These are phyloP conservation scores for Catagonus wagneri DNA, from an alignment of 2,113 vertebrate species.

Conservation along the genomic window DNA sequence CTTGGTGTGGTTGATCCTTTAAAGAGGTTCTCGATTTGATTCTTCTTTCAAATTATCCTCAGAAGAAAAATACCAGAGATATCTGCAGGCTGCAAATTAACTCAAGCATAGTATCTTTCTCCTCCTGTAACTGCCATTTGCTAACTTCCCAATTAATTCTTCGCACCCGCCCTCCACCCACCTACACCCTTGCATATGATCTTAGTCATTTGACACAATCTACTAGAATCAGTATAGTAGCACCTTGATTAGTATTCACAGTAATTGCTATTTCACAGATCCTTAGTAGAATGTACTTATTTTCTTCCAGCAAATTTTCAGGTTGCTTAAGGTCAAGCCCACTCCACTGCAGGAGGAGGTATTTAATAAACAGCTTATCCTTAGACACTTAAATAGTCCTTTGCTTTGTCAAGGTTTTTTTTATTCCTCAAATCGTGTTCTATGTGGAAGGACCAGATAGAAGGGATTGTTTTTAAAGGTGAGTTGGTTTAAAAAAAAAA, in stretches of 20 bases:
- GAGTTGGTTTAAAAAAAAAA: neutral
- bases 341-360: constrained; percentile 1
- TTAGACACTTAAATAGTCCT: constrained; percentile 9
- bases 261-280: constrained; percentile 71
- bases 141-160: constrained; percentile 76
- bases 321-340: constrained; percentile 74
- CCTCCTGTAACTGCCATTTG: constrained; percentile 71
- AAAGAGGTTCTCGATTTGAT: constrained; percentile 24
- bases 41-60: constrained; percentile 34
- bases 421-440: neutral
- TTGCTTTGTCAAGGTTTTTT: neutral
- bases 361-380: constrained; percentile 35
- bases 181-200: constrained; percentile 75
- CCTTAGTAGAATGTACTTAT: constrained; percentile 62
- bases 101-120: constrained; percentile 70
- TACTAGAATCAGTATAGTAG: constrained; percentile 79
- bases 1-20: neutral
- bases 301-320: constrained; percentile 64
- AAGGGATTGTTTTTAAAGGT: constrained; percentile 17
- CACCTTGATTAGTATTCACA: constrained; percentile 77
- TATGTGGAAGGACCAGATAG: neutral
- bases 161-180: constrained; percentile 62
- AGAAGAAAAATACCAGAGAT: constrained; percentile 55
- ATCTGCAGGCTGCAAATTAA: constrained; percentile 59
- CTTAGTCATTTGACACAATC: constrained; percentile 80